Base-by-base conservation (phyloP, 1,140 invertebrate genomes). In the Antheraea mylitta region DNA sequence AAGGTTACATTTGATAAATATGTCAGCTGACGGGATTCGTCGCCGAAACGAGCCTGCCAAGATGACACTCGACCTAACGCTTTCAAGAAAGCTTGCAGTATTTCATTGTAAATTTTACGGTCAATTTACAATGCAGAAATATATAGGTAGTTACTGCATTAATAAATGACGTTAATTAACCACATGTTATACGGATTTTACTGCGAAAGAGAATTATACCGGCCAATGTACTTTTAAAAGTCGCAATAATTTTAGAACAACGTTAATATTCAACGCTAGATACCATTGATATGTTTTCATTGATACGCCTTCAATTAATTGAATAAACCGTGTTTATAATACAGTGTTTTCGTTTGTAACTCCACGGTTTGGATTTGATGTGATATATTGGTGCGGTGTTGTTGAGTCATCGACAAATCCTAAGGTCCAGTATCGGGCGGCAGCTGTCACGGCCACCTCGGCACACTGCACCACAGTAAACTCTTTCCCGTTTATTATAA, bases 401-500 rank as follows among this genome's bases (percentile, higher is more conserved):
- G 5, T 37, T 77, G 77, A 78, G 65, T 79, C 77, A 78, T 38
- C 67, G 45, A 42, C 60, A 30, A 1, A 68, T 53, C 68, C 68
- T 74, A 77, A 76, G 78, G 75, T 73, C 69, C 59, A 69, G 64
- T 76, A 73, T 73, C 68, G 75, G 74, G 19, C 75, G 78, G 77
- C 77, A 72, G 67, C 74, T 77, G 78, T 82, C 83, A 82, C 64
- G 81, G 81, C 81, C 80, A 83, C 81, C 74, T 87, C 86, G 90
- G 91, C 91, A 92, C 91, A 92, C 91, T 91, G 90, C 91, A 92
- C 92, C 83, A 92, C 87, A 85, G 81, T 64, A 72, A 79, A 74
- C 79, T 83, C 78, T 91, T 92, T 92, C 90, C 88, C 79, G 90
- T 89, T 92, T 91, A 90, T 90, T 91, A 89, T 86, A 92, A 91